Evolutionary conservation across 1,140 invertebrate genomes (phyloP).

Genomic region (Pseudomyrmex dendroicus): DNA sequence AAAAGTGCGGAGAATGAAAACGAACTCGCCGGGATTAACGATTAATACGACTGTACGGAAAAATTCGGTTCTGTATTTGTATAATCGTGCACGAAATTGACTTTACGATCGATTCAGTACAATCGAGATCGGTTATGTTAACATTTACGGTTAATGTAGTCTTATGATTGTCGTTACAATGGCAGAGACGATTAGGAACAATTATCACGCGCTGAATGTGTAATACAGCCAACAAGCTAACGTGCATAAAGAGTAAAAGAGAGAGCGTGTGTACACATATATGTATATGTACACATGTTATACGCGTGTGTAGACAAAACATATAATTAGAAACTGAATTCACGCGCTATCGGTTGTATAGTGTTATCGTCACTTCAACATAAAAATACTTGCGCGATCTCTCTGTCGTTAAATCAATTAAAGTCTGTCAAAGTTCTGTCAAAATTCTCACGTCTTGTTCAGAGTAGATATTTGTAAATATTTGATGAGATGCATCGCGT

Average conservation of each 20-base stretch:
- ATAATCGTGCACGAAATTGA: constrained; percentile 61
- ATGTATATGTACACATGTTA: constrained; percentile 2
- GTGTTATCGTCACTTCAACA: constrained; percentile 9
- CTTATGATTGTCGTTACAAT: constrained; percentile 42
- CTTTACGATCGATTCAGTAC: constrained; percentile 69
- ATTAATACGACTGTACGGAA: background rate
- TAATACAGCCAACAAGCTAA: constrained; percentile 22
- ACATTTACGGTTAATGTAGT: constrained; percentile 70
- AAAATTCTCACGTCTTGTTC: background rate
- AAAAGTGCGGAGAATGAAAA: constrained; percentile 39
- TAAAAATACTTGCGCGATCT: background rate
- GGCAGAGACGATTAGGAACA: constrained; percentile 19
- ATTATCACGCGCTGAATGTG: constrained; percentile 66
- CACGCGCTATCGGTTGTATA: background rate
- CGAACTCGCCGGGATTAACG: background rate
- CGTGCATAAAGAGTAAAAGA: background rate
- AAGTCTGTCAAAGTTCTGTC: background rate
- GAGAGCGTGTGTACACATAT: constrained; percentile 13
- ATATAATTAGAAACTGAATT: constrained; percentile 9
- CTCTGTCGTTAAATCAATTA: background rate
- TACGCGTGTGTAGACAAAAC: background rate
- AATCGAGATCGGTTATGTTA: constrained; percentile 69
- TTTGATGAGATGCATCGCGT: background rate
- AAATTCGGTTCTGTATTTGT: constrained; percentile 41
- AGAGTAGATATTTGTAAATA: background rate